Evolutionary conservation across 2,113 vertebrate genomes (phyloP).

Genomic region (Delphinapterus leucas): DNA sequence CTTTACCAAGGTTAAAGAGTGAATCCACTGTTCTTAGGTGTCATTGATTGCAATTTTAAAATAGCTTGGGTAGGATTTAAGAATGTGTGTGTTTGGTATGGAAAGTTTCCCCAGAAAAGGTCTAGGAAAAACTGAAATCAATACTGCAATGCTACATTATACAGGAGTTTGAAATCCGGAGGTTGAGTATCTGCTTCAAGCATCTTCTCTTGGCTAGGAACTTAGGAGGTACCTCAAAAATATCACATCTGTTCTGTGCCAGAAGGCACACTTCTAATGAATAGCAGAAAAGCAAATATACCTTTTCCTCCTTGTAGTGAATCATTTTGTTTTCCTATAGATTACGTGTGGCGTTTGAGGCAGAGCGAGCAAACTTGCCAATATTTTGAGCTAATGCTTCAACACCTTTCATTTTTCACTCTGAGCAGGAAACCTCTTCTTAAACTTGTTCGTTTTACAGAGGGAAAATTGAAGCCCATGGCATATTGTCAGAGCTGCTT

Average conservation of each 20-base stretch:
- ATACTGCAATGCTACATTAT: conserved; percentile 60
- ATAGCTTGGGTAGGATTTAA: background rate
- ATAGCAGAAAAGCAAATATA: conserved; percentile 10
- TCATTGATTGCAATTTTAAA: conserved; percentile 32
- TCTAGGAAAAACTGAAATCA: conserved; percentile 52
- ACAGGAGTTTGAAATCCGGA: conserved; percentile 43
- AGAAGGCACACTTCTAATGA: conserved; percentile 59
- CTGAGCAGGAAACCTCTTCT: conserved; percentile 77
- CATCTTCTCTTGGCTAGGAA: conserved; percentile 5
- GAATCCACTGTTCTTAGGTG: background rate
- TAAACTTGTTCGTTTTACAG: conserved; percentile 81
- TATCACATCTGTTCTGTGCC: background rate
- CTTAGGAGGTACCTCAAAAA: conserved; percentile 32
- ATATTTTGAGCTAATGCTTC: conserved; percentile 78
- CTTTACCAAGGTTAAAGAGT: background rate
- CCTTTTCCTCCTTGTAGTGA: conserved; percentile 59
- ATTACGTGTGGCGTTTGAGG: conserved; percentile 67
- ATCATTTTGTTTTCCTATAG: conserved; percentile 59
- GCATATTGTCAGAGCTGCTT: conserved; percentile 78
- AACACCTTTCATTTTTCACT: conserved; percentile 78
- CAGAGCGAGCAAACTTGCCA: conserved; percentile 72
- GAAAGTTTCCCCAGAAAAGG: conserved; percentile 78
- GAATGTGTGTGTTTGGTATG: background rate
- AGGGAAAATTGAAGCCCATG: conserved; percentile 76
- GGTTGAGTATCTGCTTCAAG: conserved; percentile 22